Evolutionary conservation across 2,113 vertebrate genomes (phyloP).

Genomic region (Apeltes quadracus): DNA sequence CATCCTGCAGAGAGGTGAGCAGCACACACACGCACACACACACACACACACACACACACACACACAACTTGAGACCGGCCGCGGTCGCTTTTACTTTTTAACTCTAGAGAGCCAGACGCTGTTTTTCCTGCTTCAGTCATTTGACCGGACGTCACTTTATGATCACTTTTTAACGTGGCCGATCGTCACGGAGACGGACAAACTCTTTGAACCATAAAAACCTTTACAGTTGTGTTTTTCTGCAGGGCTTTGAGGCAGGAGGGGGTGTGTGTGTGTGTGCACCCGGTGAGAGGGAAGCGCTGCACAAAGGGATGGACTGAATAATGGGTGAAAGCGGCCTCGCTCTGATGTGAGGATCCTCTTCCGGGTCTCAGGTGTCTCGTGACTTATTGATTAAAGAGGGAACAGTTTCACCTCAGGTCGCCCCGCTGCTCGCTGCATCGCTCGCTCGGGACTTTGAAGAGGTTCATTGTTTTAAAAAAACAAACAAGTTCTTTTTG

Average conservation of each 20-base stretch:
- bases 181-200: constrained; percentile 50
- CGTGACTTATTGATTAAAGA: constrained; percentile 52
- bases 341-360: not conserved
- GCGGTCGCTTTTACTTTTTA: constrained; percentile 28
- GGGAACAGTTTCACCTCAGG: constrained; percentile 5
- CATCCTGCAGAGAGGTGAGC: constrained; percentile 33
- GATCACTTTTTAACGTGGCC: not conserved
- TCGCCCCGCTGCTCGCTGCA: constrained; percentile 6
- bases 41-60: constrained; percentile 26
- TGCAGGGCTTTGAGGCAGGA: not conserved
- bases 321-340: constrained; percentile 24
- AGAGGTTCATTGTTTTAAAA: too few species aligned
- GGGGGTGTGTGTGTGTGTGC: not conserved
- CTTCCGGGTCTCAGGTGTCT: constrained; percentile 43
- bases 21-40: constrained; percentile 29
- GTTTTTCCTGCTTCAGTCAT: not conserved
- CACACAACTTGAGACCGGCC: constrained; percentile 12
- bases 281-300: too few species aligned
- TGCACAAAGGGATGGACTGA: not conserved
- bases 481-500: too few species aligned
- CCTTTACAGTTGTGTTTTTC: constrained; percentile 19
- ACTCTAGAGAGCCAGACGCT: not conserved
- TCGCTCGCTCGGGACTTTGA: not conserved
- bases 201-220: constrained; percentile 38
- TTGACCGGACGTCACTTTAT: not conserved